Evolutionary conservation across 2,888 invertebrate genomes (phyloP).

Genomic region (Halictus ligatus): DNA sequence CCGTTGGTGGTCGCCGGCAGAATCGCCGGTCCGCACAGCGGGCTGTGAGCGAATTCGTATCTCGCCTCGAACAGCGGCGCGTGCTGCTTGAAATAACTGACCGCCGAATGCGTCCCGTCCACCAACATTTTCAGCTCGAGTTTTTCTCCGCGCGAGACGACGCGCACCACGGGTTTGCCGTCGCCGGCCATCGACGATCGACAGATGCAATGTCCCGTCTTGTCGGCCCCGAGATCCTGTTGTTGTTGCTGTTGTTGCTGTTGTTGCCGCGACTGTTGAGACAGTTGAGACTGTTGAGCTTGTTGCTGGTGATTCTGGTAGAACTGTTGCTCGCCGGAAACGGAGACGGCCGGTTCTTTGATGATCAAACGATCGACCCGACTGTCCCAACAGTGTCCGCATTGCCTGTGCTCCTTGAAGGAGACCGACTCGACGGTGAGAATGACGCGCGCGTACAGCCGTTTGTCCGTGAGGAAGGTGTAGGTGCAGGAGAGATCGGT

Average conservation of each 20-base stretch:
- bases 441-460: slow-evolving; percentile 93
- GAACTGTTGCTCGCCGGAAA: slow-evolving; percentile 78
- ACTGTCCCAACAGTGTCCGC: slow-evolving; percentile 93
- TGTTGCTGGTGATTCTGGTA: slow-evolving; percentile 25
- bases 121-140: slow-evolving; percentile 93
- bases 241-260: not conserved
- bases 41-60: slow-evolving; percentile 96
- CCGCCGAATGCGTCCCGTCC: slow-evolving; percentile 93
- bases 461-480: slow-evolving; percentile 92
- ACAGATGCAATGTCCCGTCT: slow-evolving; percentile 90
- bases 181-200: slow-evolving; percentile 56
- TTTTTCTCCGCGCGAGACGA: slow-evolving; percentile 92
- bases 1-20: slow-evolving; percentile 93
- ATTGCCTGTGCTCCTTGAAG: slow-evolving; percentile 90
- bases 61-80: slow-evolving; percentile 93
- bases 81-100: slow-evolving; percentile 94
- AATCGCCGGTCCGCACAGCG: slow-evolving; percentile 93
- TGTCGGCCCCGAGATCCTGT: slow-evolving; percentile 70
- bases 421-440: slow-evolving; percentile 91
- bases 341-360: slow-evolving; percentile 54
- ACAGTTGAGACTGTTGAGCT: not conserved
- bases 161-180: slow-evolving; percentile 86
- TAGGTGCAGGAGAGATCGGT: slow-evolving; percentile 93
- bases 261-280: not conserved
- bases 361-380: slow-evolving; percentile 93